Evolutionary conservation across 2,888 invertebrate genomes (phyloP).

Genomic region (Athripsodes cinereus): DNA sequence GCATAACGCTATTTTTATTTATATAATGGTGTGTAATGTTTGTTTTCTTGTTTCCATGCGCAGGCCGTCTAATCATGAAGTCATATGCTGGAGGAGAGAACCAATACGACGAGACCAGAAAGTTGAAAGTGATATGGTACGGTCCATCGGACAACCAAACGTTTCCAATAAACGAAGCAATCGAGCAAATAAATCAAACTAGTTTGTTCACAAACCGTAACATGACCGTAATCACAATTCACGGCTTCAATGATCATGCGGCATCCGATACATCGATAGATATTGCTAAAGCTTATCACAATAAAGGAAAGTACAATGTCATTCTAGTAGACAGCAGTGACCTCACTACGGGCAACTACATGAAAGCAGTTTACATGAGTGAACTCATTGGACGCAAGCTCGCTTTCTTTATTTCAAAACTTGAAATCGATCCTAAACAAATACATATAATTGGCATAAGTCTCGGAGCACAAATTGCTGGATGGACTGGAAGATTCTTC

Average conservation of each 20-base stretch:
- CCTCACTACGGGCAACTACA: constrained; percentile 36
- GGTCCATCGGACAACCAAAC: constrained; percentile 34
- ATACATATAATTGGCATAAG: constrained; percentile 54
- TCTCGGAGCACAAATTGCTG: constrained; percentile 53
- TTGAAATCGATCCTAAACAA: constrained; percentile 42
- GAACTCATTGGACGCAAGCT: constrained; percentile 49
- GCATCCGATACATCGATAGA: constrained; percentile 42
- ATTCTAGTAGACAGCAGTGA: constrained; percentile 44
- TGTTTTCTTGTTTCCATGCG: not conserved
- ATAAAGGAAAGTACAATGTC: constrained; percentile 46
- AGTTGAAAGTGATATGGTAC: constrained; percentile 42
- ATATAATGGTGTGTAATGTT: too few relatives aligned
- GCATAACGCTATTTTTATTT: too few relatives aligned
- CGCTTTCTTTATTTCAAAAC: constrained; percentile 46
- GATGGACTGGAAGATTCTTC: constrained; percentile 47
- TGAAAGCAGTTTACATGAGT: constrained; percentile 42
- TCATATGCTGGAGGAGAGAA: constrained; percentile 35
- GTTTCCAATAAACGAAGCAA: constrained; percentile 41
- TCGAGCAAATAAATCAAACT: constrained; percentile 27
- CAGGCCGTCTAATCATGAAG: constrained; percentile 47
- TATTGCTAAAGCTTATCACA: constrained; percentile 42
- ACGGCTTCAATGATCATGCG: constrained; percentile 45
- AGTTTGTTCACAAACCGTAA: constrained; percentile 9
- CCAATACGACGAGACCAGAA: constrained; percentile 37
- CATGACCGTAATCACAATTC: constrained; percentile 36